These are phyloP conservation scores for Sarcophaga rosellei DNA, from an alignment of 2,888 invertebrate genomes.

Conservation along the genomic window DNA sequence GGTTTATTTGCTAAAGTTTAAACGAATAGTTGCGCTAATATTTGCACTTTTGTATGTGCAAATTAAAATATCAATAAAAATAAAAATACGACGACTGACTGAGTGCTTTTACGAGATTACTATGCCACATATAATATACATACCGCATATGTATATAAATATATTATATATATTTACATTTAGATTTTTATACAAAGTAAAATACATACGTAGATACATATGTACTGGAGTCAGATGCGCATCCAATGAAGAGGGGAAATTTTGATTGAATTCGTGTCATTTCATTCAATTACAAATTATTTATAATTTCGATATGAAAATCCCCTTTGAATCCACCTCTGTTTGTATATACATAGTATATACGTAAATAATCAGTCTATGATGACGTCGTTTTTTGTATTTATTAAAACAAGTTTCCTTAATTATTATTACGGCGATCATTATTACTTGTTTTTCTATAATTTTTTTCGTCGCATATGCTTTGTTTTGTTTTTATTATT, in stretches of 20 bases:
- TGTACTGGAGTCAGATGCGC: too few relatives aligned
- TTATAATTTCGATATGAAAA: too few relatives aligned
- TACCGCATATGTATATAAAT: too few relatives aligned
- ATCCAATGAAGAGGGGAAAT: too few relatives aligned
- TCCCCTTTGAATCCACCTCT: too few relatives aligned
- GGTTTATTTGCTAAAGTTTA: neutral
- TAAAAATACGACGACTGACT: constrained; percentile 40
- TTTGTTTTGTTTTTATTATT: constrained; percentile 7
- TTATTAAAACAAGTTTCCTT: constrained; percentile 59
- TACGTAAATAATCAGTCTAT: neutral
- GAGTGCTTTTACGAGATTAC: neutral
- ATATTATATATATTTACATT: too few relatives aligned
- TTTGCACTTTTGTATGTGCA: constrained; percentile 56
- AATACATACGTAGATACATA: too few relatives aligned
- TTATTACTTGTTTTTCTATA: constrained; percentile 48
- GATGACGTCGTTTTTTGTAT: constrained; percentile 38
- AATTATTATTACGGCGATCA: constrained; percentile 36
- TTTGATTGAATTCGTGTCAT: too few relatives aligned
- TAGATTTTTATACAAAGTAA: too few relatives aligned
- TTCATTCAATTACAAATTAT: too few relatives aligned
- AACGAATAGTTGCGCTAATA: constrained; percentile 50
- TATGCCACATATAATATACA: too few relatives aligned
- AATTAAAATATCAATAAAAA: constrained; percentile 63
- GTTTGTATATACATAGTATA: too few relatives aligned
- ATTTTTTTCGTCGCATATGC: neutral